These are phyloP conservation scores for Microtus montanus DNA, from an alignment of 2,113 vertebrate species.

Conservation along the genomic window DNA sequence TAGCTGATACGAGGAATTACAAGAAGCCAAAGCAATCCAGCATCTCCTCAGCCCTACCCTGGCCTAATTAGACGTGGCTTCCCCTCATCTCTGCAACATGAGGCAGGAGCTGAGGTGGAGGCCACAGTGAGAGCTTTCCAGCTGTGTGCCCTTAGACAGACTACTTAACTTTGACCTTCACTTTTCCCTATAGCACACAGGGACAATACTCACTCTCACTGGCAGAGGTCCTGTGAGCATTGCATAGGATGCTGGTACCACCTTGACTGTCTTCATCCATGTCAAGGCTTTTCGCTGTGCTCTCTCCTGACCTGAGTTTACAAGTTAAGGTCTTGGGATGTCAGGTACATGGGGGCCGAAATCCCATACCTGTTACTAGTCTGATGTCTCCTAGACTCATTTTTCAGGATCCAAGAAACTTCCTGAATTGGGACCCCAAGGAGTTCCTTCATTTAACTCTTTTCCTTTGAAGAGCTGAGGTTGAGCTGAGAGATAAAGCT, in stretches of 20 bases:
- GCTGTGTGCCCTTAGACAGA: not conserved
- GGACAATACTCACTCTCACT: not conserved
- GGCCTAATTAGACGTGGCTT: not conserved
- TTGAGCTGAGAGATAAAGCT: not conserved
- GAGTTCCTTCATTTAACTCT: not conserved
- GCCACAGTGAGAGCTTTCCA: not conserved
- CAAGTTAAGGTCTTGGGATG: not conserved
- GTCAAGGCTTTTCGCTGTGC: not conserved
- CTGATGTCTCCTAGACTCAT: not conserved
- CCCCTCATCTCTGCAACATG: not conserved
- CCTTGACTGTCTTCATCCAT: not conserved
- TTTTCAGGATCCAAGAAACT: not conserved
- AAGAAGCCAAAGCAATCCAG: not conserved
- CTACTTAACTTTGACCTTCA: not conserved
- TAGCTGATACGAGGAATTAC: not conserved
- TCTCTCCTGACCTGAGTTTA: constrained; percentile 24
- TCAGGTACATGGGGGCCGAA: not conserved
- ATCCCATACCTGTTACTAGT: not conserved
- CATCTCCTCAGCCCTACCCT: not conserved
- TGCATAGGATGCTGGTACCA: not conserved
- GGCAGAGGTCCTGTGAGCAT: not conserved
- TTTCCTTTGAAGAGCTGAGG: not conserved
- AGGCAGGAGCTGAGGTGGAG: not conserved
- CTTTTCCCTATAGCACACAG: not conserved
- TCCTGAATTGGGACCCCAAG: not conserved